Conservation (phyloP, 2,888 invertebrate genomes). For the Habroteleia sp. region DNA sequence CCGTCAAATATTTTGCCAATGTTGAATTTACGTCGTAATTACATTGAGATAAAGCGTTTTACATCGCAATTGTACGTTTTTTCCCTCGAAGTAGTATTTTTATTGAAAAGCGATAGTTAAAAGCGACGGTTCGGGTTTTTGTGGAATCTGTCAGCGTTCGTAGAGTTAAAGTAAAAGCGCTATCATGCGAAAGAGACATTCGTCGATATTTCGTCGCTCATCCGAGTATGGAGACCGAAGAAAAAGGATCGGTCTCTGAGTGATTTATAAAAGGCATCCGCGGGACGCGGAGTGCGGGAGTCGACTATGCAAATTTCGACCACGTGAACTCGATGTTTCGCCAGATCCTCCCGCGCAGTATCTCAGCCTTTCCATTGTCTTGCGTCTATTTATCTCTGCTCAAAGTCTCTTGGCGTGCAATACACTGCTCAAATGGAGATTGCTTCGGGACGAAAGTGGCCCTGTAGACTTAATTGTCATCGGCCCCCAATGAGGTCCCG, state of each 20-base stretch:
- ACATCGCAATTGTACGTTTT: slow-evolving; percentile 2
- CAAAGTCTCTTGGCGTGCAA: slow-evolving; percentile 39
- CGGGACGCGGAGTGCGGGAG: slow-evolving; percentile 69
- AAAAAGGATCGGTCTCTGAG: slow-evolving; percentile 65
- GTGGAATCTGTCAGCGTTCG: background rate
- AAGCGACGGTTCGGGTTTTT: slow-evolving; percentile 2
- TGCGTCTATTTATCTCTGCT: slow-evolving; percentile 75
- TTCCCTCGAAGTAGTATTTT: slow-evolving; percentile 9
- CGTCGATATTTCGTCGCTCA: slow-evolving; percentile 56
- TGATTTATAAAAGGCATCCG: slow-evolving; percentile 75
- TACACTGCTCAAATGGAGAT: slow-evolving; percentile 17
- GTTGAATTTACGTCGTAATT: slow-evolving; percentile 8
- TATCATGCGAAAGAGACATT: slow-evolving; percentile 49
- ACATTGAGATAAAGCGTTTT: slow-evolving; percentile 16
- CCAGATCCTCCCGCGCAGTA: slow-evolving; percentile 63
- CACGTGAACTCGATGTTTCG: slow-evolving; percentile 73
- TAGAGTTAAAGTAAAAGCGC: slow-evolving; percentile 27
- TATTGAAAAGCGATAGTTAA: slow-evolving; percentile 26
- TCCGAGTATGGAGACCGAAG: slow-evolving; percentile 20
- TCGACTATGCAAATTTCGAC: slow-evolving; percentile 77
- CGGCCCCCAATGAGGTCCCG: slow-evolving; percentile 13
- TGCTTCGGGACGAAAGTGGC: slow-evolving; percentile 24
- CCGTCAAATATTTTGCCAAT: slow-evolving; percentile 4
- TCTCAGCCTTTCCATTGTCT: slow-evolving; percentile 74
- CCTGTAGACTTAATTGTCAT: slow-evolving; percentile 25